Evolutionary conservation across 2,888 invertebrate species (phyloP).

Genomic region (Zele albiditarsus): DNA sequence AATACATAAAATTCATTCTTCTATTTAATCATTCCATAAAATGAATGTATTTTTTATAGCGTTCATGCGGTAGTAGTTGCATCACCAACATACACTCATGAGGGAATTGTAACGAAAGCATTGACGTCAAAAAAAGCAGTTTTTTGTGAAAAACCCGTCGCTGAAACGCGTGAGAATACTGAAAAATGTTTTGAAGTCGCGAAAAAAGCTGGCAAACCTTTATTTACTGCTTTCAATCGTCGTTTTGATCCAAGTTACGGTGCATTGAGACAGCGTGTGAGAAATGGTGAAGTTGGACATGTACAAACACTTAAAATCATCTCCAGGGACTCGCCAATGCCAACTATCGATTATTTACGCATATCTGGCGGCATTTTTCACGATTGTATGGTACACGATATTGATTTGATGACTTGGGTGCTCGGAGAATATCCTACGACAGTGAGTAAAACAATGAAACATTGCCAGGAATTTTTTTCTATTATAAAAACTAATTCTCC

Average conservation of each 20-base stretch:
- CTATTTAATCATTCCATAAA: background rate
- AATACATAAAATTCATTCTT: background rate
- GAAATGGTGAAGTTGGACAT: constrained; percentile 77
- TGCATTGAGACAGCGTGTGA: constrained; percentile 74
- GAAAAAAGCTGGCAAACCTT: constrained; percentile 74
- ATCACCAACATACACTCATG: constrained; percentile 78
- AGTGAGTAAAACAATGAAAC: constrained; percentile 73
- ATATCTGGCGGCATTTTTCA: constrained; percentile 81
- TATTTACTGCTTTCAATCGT: constrained; percentile 81
- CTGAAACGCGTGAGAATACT: constrained; percentile 75
- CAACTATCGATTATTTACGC: constrained; percentile 77
- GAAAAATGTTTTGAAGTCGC: constrained; percentile 77
- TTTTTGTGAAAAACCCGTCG: constrained; percentile 82
- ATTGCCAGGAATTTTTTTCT: background rate
- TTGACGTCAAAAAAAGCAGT: constrained; percentile 78
- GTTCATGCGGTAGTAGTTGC: constrained; percentile 75
- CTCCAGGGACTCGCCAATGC: constrained; percentile 79
- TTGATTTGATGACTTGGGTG: constrained; percentile 80
- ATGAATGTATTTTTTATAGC: constrained; percentile 61
- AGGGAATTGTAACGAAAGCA: constrained; percentile 75
- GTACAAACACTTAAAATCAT: constrained; percentile 79
- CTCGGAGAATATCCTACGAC: constrained; percentile 78
- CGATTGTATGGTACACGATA: constrained; percentile 81
- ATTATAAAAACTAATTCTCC: background rate
- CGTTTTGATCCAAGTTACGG: constrained; percentile 80